phyloP scores from a whole-genome alignment of 2,888 invertebrate species.

The Nasonia oneida region DNA sequence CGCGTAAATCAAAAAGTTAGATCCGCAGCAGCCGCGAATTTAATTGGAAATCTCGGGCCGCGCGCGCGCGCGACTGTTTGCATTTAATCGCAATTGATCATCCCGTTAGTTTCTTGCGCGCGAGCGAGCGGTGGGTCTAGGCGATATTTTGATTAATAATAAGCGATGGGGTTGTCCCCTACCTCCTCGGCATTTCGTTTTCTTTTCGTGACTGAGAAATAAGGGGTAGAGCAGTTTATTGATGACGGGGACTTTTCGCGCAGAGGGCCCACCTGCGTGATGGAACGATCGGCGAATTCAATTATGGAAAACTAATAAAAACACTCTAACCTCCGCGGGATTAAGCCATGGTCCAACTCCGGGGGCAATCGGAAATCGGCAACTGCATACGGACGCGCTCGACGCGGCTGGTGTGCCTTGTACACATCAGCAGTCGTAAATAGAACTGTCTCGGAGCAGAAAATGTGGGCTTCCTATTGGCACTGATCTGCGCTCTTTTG shows the following conservation, averaged over 20 bases:
- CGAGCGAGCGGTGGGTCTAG: background rate
- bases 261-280: background rate
- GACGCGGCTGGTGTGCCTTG: background rate
- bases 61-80: slow-evolving; percentile 22
- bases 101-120: background rate
- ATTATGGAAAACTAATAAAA: background rate
- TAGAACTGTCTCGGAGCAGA: slow-evolving; percentile 54
- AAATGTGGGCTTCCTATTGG: slow-evolving; percentile 59
- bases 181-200: background rate
- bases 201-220: background rate
- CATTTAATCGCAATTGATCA: slow-evolving; percentile 53
- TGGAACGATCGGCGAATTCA: background rate
- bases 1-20: slow-evolving; percentile 59
- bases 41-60: slow-evolving; percentile 53
- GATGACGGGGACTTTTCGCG: background rate
- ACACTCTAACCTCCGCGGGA: too few relatives aligned
- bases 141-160: slow-evolving; percentile 53
- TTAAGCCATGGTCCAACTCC: background rate
- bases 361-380: slow-evolving; percentile 9
- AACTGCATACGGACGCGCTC: background rate
- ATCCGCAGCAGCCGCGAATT: slow-evolving; percentile 40
- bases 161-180: slow-evolving; percentile 34
- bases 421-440: slow-evolving; percentile 38
- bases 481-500: slow-evolving; percentile 20
- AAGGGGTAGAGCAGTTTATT: background rate